Conservation (phyloP, 1,140 invertebrate genomes). For the Solenopsis invicta region DNA sequence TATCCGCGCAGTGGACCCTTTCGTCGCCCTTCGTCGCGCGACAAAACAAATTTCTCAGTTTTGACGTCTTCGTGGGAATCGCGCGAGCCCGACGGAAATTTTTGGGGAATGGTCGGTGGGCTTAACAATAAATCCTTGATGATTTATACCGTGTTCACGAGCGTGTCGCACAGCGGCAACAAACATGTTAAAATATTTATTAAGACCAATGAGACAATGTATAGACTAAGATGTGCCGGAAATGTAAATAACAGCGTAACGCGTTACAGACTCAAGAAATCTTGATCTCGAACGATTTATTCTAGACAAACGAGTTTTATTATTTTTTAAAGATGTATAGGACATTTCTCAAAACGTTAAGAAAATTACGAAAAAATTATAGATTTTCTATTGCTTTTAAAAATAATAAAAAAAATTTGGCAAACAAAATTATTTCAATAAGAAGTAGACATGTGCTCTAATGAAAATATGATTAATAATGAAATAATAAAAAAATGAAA, state of each 20-base stretch:
- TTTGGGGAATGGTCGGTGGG: not conserved
- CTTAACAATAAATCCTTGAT: conserved; percentile 7
- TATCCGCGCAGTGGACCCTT: conserved; percentile 31
- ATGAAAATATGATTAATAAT: too few species aligned
- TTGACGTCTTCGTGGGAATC: conserved; percentile 11
- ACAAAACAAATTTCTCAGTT: conserved; percentile 66
- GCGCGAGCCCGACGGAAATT: conserved; percentile 21
- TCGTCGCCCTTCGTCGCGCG: conserved; percentile 22
- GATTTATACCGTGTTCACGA: not conserved
- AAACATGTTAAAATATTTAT: conserved; percentile 17
- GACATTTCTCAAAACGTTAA: too few species aligned
- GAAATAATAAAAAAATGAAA: too few species aligned
- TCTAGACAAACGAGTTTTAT: not conserved
- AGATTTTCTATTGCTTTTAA: too few species aligned
- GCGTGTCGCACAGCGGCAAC: too few species aligned
- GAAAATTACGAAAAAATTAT: too few species aligned
- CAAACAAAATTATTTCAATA: too few species aligned
- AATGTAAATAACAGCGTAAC: not conserved
- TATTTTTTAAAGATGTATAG: not conserved
- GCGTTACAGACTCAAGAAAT: not conserved
- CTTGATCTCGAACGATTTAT: not conserved
- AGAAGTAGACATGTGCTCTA: too few species aligned
- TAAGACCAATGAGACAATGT: not conserved
- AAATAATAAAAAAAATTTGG: too few species aligned
- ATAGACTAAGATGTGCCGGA: not conserved